Evolutionary conservation across 2,888 invertebrate species (phyloP).

Genomic region (Diaphora mendica): DNA sequence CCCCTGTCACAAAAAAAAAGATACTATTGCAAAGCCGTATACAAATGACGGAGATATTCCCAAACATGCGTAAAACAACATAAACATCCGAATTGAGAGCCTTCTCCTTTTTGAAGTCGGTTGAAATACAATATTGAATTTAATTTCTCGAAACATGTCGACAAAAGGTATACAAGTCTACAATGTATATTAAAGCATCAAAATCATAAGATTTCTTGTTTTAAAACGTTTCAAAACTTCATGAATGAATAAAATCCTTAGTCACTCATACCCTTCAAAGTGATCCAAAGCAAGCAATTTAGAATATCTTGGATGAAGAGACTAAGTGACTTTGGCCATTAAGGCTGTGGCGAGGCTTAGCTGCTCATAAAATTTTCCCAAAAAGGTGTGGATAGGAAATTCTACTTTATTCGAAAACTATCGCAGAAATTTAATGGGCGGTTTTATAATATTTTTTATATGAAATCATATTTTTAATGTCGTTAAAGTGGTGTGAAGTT

Average conservation of each 20-base stretch:
- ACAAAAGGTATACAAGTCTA: too few species aligned
- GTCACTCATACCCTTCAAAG: neutral
- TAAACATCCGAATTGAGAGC: too few species aligned
- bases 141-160: too few species aligned
- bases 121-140: too few species aligned
- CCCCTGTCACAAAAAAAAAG: too few species aligned
- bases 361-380: constrained; percentile 44
- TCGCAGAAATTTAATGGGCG: constrained; percentile 23
- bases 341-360: constrained; percentile 37
- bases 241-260: neutral
- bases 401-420: constrained; percentile 31
- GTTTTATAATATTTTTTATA: constrained; percentile 33
- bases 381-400: constrained; percentile 40
- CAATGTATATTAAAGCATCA: neutral
- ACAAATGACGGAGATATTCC: too few species aligned
- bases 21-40: too few species aligned
- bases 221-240: neutral
- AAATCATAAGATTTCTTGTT: neutral
- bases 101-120: too few species aligned
- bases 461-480: constrained; percentile 21
- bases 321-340: constrained; percentile 49
- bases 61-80: too few species aligned
- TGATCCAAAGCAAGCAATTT: constrained; percentile 23
- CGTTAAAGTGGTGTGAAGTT: constrained; percentile 24
- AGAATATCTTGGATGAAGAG: constrained; percentile 31